Evolutionary conservation across 2,888 invertebrate species (phyloP).

Genomic region (Hartigia nigra): DNA sequence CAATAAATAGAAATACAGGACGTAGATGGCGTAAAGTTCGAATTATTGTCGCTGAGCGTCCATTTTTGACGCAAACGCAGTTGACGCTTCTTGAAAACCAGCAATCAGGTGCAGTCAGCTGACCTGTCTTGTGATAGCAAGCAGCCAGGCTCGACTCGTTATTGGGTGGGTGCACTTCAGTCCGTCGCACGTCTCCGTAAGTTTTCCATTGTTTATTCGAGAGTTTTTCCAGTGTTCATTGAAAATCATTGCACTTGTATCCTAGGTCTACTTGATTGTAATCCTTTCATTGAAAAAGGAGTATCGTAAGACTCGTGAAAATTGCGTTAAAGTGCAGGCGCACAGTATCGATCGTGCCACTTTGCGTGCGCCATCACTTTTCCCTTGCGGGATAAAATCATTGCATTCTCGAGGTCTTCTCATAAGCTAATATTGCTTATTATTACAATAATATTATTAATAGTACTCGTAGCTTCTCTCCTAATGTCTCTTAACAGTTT

Average conservation of each 20-base stretch:
- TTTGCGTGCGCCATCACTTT: constrained; percentile 48
- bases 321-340: constrained; percentile 11
- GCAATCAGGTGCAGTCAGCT: constrained; percentile 60
- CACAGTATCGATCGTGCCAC: constrained; percentile 50
- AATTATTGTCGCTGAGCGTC: not conserved
- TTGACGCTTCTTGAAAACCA: constrained; percentile 14
- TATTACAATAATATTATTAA: not conserved
- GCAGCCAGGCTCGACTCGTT: constrained; percentile 48
- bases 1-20: not conserved
- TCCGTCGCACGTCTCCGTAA: constrained; percentile 38
- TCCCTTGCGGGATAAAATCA: constrained; percentile 24
- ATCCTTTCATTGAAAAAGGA: not conserved
- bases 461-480: not conserved
- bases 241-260: not conserved
- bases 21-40: not conserved
- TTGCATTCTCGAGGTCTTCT: constrained; percentile 1
- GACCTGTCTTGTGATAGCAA: constrained; percentile 63
- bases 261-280: not conserved
- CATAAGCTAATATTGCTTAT: not conserved
- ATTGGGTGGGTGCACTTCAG: constrained; percentile 48
- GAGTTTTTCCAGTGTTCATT: constrained; percentile 3
- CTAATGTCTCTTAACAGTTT: not conserved
- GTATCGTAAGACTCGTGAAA: not conserved
- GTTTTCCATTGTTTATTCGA: constrained; percentile 10
- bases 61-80: not conserved